Base-by-base conservation (phyloP, 2,797 vertebrate genomes). In the Pampus argenteus region DNA sequence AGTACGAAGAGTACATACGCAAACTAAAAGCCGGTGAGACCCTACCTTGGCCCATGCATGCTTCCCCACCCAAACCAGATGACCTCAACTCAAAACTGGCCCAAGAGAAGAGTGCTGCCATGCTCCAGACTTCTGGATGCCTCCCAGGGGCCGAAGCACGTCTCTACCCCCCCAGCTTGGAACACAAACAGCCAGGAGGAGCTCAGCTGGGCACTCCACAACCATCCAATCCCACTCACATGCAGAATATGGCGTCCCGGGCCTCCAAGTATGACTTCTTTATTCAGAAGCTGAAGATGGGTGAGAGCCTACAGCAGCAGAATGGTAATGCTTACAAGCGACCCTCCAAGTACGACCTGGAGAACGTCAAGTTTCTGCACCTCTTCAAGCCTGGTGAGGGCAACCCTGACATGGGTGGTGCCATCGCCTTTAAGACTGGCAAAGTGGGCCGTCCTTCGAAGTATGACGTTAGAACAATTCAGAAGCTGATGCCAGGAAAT, bases 1-100 rank as follows among this genome's bases (percentile, higher is more conserved):
- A 99, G 88, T 99, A 99, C 0, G 98, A 99, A 94, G 98, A 99
- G 87, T 99, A 99, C 88, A 99, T 99, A 87, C 97, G 98, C 84
- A 98, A 97, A 83, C 94, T 99, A 66, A 99, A 99, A 87, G 96
- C 97, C 0, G 97, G 97, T 1, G 98, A 99, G 90, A 94, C 96
- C 61, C 94, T 97, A 17, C 95, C 97, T 14, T 98, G 97, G 97
- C 95, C 97, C 60, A 77, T 95, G 66, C 96, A 95, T 22, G 68
- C 86, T 85, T 79, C 95, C 81, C 82, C 91, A 66, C 88, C 91
- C 61, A 98, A 97, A 85, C 89, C 95, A 0, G 97, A 98, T 44
- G 96, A 98, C 80, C 48, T 96, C 75, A 92, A 92, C 26, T 86
- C 95, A 87, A 98, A 97, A 91, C 89, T 94, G 69, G 61, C 81